These are phyloP conservation scores for Halocynthia roretzi DNA, from an alignment of 23 tunicate genomes.

Conservation along the genomic window DNA sequence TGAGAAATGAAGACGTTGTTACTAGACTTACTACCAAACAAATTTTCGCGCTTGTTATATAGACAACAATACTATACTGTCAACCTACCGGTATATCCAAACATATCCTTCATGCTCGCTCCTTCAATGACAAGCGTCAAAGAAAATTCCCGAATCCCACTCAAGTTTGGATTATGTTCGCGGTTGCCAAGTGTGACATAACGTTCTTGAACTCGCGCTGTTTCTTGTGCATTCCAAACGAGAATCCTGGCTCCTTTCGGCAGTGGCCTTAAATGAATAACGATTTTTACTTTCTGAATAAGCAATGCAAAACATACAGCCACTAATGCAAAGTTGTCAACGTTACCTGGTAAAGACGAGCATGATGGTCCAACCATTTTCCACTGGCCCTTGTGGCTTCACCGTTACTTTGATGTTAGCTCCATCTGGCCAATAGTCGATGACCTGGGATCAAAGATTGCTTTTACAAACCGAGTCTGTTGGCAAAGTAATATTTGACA, in stretches of 20 bases:
- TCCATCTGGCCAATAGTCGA: constrained; percentile 81
- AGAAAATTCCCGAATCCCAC: constrained; percentile 26
- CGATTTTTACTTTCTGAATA: background rate
- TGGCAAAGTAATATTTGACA: background rate
- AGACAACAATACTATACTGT: no score
- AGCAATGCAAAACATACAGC: background rate
- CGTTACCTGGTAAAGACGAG: constrained; percentile 64
- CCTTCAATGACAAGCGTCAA: constrained; percentile 56
- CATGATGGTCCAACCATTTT: constrained; percentile 58
- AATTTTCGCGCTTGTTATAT: no score
- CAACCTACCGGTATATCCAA: constrained; percentile 64
- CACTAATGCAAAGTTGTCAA: background rate
- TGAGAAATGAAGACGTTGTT: no score
- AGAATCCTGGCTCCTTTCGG: constrained; percentile 45
- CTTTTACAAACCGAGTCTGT: background rate
- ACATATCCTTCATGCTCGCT: constrained; percentile 40
- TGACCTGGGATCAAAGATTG: constrained; percentile 26
- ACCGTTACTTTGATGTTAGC: constrained; percentile 42
- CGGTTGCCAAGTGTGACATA: constrained; percentile 42
- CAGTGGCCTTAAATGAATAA: constrained; percentile 29
- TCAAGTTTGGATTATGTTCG: constrained; percentile 39
- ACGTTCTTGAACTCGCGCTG: constrained; percentile 10
- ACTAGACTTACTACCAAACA: no score
- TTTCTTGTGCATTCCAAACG: constrained; percentile 64
- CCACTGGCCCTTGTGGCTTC: constrained; percentile 6